Conservation (phyloP, 2,797 vertebrate species). For the Rallus crepitans region DNA sequence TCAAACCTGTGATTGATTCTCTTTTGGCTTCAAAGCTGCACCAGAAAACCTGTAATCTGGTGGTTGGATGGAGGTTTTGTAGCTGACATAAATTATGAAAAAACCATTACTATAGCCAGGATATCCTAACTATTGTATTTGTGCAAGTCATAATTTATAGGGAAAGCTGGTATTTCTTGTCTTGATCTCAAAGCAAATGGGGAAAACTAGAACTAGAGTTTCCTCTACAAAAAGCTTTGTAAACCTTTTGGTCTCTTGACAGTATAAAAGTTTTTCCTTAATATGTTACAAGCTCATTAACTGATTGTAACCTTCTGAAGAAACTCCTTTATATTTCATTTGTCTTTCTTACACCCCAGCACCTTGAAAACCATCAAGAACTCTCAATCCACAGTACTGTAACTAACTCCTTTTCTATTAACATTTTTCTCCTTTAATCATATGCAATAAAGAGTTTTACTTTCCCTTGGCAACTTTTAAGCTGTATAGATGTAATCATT, state of each 20-base stretch:
- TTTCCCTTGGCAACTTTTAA: conserved; percentile 72
- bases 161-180: neutral
- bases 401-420: conserved; percentile 42
- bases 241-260: neutral
- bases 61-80: neutral
- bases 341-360: neutral
- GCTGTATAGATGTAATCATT: conserved; percentile 66
- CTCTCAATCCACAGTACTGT: conserved; percentile 5
- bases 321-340: neutral
- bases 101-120: neutral
- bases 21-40: neutral
- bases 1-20: neutral
- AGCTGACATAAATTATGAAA: neutral
- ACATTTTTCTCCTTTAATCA: conserved; percentile 63
- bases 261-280: neutral
- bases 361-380: conserved; percentile 29
- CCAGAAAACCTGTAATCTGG: neutral
- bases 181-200: neutral
- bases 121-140: neutral
- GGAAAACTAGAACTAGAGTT: neutral
- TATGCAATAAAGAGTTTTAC: conserved; percentile 61
- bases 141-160: neutral
- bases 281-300: neutral
- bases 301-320: neutral
- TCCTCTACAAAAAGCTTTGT: neutral